Evolutionary conservation across 1,140 invertebrate species (phyloP), one percentile per base, ranked within the genome.

Genomic region (Heterodera schachtii): DNA sequence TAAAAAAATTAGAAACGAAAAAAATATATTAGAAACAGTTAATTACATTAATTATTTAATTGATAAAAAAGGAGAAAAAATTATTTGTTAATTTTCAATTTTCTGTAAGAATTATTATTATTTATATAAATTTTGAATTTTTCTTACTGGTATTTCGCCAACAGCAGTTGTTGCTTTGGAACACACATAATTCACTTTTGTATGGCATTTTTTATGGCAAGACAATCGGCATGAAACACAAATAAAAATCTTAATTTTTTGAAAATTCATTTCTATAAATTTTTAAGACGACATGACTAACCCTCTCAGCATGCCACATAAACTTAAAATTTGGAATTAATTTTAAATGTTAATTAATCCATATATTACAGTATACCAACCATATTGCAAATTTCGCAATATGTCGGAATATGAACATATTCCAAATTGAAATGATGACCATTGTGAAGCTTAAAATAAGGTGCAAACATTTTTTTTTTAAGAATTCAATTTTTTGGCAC

Each of bases 131-230:
- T 70, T 67, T 78, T 84, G 69, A 60, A 75, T n/a, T 66, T 49
- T 71, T 76, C 84, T 78, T 84, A 86, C 82, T 49, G 81, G 3
- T 73, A 79, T 44, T 69, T 49, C 71, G 16, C 74, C 66, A 31
- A 31, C 31, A 31, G 31, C 31, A 46, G 89, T 87, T 43, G 70
- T n/a, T 77, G 89, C 89, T 75, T 90, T 90, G 78, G 91, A 89
- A 90, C 93, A 93, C 8, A 90, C 88, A 64, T 86, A 84, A 43
- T 86, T 90, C 4, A 92, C 91, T 87, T 94, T 95, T 75, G 91
- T 92, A 86, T 95, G 94, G 91, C 96, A 98, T 90, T 96, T 97
- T 90, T 95, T 96, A 90, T 98, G 96, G 87, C 95, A 95, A 1
- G 95, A 95, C 74, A 97, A 91, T 90, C 95, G 96, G 92, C 96